phyloP scores from a whole-genome alignment of 2,113 vertebrate genomes.

The Rhabdomys dilectus region DNA sequence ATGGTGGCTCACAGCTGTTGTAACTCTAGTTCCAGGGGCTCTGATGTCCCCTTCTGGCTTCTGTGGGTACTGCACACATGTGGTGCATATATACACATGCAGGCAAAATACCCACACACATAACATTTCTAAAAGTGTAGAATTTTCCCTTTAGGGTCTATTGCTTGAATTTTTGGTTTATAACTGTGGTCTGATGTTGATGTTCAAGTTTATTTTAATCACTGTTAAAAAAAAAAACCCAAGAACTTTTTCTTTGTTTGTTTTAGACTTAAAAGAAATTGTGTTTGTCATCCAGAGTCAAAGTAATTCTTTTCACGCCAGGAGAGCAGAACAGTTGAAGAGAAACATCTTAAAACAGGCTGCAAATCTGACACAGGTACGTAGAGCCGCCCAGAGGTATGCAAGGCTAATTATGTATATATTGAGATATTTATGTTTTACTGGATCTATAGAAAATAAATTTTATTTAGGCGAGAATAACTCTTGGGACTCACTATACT shows the following conservation, averaged over 20 bases:
- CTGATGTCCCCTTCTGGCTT: neutral
- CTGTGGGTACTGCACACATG: neutral
- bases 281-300: constrained; percentile 98
- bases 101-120: neutral
- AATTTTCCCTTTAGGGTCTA: neutral
- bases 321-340: constrained; percentile 91
- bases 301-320: constrained; percentile 94
- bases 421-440: neutral
- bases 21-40: neutral
- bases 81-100: neutral
- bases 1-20: neutral
- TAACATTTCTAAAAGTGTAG: neutral
- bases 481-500: neutral
- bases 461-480: constrained; percentile 37
- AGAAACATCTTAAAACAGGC: constrained; percentile 91
- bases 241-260: constrained; percentile 73
- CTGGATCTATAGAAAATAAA: neutral
- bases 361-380: constrained; percentile 90
- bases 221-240: neutral
- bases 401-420: neutral
- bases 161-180: constrained; percentile 21
- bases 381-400: constrained; percentile 49
- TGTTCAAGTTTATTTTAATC: constrained; percentile 50
- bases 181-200: neutral
- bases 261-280: constrained; percentile 93